phyloP scores from a whole-genome alignment of 2,797 vertebrate genomes.

The Arnoldichthys spilopterus region DNA sequence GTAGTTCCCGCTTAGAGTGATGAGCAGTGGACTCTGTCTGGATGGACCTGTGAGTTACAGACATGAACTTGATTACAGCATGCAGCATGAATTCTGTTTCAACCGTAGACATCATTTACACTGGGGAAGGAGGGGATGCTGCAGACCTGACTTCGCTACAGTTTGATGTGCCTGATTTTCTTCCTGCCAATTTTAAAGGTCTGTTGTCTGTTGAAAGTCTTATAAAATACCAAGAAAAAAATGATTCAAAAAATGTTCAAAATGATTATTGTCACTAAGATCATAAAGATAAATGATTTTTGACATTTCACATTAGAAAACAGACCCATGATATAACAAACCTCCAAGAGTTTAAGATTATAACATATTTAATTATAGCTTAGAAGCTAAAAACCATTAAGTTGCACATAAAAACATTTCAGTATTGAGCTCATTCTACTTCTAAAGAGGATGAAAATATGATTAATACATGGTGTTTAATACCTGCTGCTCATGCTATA shows the following conservation, averaged over 20 bases:
- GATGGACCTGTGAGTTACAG: constrained; percentile 82
- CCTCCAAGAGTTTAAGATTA: too few relatives aligned
- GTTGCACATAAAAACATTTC: too few relatives aligned
- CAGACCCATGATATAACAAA: too few relatives aligned
- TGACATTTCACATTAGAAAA: too few relatives aligned
- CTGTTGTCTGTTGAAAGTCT: background rate
- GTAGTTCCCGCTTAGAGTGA: constrained; percentile 96
- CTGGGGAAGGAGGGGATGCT: background rate
- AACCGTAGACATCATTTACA: background rate
- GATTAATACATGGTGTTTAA: too few relatives aligned
- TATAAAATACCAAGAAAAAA: too few relatives aligned
- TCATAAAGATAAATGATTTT: too few relatives aligned
- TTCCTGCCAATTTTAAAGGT: background rate
- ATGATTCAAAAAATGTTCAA: background rate
- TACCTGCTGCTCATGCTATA: background rate
- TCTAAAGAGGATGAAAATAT: too few relatives aligned
- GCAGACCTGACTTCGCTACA: background rate
- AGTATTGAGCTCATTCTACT: too few relatives aligned
- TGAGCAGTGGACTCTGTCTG: constrained; percentile 90
- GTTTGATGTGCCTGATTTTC: background rate
- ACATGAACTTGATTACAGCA: constrained; percentile 11
- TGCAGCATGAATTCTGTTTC: background rate
- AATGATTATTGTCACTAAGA: background rate
- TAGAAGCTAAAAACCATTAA: too few relatives aligned
- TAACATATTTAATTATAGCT: too few relatives aligned